phyloP scores from a whole-genome alignment of 1,140 invertebrate genomes.

The Apis cerana region DNA sequence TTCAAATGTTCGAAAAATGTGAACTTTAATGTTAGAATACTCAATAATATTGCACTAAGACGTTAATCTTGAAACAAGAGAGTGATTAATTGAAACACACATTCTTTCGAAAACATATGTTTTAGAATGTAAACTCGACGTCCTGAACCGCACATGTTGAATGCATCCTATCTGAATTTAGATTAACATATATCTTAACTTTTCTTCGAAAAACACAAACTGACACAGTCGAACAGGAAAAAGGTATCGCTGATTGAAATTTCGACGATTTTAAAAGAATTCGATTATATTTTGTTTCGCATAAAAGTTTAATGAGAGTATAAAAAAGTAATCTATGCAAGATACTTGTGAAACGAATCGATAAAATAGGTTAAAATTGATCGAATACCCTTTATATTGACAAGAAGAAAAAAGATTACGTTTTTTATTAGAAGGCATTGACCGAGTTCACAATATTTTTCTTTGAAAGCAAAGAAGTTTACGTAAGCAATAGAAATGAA shows the following conservation, averaged over 20 bases:
- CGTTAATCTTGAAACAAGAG: constrained; percentile 7
- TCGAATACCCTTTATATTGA: not conserved
- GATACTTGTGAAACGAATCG: not conserved
- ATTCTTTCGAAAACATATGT: constrained; percentile 51
- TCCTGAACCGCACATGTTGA: constrained; percentile 40
- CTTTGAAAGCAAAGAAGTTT: not conserved
- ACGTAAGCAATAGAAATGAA: constrained; percentile 13
- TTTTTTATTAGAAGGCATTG: not conserved
- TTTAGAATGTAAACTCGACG: constrained; percentile 38
- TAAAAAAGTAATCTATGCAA: not conserved
- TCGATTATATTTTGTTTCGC: not conserved
- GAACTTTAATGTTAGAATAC: too few species aligned
- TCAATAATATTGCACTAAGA: not conserved
- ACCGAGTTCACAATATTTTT: not conserved
- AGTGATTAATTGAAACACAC: constrained; percentile 58
- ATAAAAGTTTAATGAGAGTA: not conserved
- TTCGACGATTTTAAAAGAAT: not conserved
- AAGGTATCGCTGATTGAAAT: constrained; percentile 30
- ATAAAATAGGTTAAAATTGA: not conserved
- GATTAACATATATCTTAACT: constrained; percentile 47
- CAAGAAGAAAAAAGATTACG: not conserved
- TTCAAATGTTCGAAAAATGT: not conserved
- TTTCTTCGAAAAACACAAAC: constrained; percentile 29
- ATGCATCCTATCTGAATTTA: constrained; percentile 46
- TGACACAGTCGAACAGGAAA: not conserved